Conservation (phyloP, 2,113 vertebrate species). For the Hippocampus abdominalis region DNA sequence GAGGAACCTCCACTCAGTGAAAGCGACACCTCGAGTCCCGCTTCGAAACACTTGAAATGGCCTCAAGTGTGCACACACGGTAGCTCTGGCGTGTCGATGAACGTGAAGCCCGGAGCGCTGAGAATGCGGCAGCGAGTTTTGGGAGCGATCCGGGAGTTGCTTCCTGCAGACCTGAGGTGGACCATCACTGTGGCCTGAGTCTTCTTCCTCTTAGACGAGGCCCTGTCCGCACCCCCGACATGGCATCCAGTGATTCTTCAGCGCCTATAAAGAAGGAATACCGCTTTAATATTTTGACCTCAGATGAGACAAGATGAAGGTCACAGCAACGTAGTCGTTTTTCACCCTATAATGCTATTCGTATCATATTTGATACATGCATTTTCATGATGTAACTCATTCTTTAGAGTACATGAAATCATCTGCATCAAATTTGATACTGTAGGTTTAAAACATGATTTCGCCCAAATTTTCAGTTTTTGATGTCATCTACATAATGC, state of each 20-base stretch:
- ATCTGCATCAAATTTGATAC: too few relatives aligned
- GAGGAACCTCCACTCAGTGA: constrained; percentile 19
- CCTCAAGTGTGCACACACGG: not conserved
- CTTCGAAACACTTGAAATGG: constrained; percentile 43
- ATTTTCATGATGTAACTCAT: too few relatives aligned
- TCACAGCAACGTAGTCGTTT: too few relatives aligned
- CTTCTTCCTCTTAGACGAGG: constrained; percentile 47
- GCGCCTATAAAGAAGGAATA: constrained; percentile 22
- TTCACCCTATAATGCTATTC: too few relatives aligned
- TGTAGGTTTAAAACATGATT: too few relatives aligned
- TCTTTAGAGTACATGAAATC: too few relatives aligned
- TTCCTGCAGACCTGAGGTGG: constrained; percentile 37
- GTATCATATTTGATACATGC: too few relatives aligned
- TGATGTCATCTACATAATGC: too few relatives aligned
- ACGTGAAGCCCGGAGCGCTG: constrained; percentile 8
- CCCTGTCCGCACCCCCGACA: constrained; percentile 34
- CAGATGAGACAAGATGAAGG: too few relatives aligned
- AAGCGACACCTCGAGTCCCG: constrained; percentile 28
- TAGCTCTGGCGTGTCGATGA: constrained; percentile 17
- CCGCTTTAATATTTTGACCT: not conserved
- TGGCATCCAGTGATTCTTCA: constrained; percentile 45
- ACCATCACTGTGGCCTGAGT: constrained; percentile 49
- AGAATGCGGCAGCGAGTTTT: constrained; percentile 26
- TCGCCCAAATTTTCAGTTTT: too few relatives aligned
- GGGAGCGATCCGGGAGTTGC: constrained; percentile 35